Conservation (phyloP, 2,113 vertebrate species). For the Callipepla californica region DNA sequence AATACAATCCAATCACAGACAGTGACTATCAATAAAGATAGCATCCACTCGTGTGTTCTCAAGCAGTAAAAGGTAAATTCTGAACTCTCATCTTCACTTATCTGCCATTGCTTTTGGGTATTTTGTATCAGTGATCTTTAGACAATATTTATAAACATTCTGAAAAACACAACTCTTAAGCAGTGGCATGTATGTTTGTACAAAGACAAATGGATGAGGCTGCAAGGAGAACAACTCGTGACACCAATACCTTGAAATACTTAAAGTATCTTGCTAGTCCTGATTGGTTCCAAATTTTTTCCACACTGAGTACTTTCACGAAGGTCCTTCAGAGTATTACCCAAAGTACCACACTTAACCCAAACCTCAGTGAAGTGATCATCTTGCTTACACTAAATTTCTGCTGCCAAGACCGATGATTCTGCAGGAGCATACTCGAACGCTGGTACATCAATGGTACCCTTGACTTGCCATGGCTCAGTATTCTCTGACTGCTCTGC, state of each 20-base stretch:
- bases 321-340: not conserved
- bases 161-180: not conserved
- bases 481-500: not conserved
- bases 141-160: not conserved
- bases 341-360: not conserved
- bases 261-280: not conserved
- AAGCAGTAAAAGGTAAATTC: not conserved
- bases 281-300: not conserved
- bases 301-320: not conserved
- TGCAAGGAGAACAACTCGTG: not conserved
- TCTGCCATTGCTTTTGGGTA: not conserved
- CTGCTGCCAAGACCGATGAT: not conserved
- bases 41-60: not conserved
- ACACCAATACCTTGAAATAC: not conserved
- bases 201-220: not conserved
- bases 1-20: not conserved
- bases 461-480: not conserved
- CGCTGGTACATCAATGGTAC: accelerated
- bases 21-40: not conserved
- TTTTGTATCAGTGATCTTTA: not conserved
- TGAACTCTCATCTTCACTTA: not conserved
- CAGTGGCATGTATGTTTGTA: not conserved
- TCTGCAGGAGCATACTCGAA: not conserved
- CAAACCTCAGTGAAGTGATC: not conserved
- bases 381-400: not conserved